Evolutionary conservation across 2,888 invertebrate genomes (phyloP).

Genomic region (Trichacis sp.): DNA sequence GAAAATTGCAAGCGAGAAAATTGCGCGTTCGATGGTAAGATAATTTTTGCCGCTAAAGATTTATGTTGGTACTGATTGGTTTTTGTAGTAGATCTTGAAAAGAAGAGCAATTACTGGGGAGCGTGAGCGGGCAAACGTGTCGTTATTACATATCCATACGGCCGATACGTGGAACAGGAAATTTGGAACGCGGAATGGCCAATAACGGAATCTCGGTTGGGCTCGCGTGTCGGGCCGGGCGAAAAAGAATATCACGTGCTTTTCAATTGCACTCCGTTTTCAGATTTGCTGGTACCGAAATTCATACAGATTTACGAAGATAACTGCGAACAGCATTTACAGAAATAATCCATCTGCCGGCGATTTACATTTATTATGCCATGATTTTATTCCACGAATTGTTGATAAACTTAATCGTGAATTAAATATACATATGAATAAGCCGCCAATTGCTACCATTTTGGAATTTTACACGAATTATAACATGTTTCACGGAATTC

Average conservation of each 20-base stretch:
- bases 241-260: constrained; percentile 20
- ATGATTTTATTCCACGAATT: background rate
- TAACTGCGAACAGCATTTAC: constrained; percentile 30
- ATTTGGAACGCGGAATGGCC: constrained; percentile 28
- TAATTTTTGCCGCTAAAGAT: no score
- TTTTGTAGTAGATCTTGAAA: constrained; percentile 20
- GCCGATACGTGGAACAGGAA: constrained; percentile 14
- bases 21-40: no score
- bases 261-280: constrained; percentile 25
- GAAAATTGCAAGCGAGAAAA: no score
- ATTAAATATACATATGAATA: no score
- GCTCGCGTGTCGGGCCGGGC: constrained; percentile 20
- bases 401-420: no score
- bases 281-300: constrained; percentile 23
- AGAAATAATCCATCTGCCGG: constrained; percentile 22
- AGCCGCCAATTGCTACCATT: no score
- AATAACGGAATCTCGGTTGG: constrained; percentile 30
- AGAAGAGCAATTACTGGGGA: constrained; percentile 24
- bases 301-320: constrained; percentile 22
- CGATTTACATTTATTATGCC: constrained; percentile 33
- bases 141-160: constrained; percentile 22
- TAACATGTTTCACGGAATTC: no score
- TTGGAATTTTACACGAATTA: no score
- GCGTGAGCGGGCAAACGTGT: constrained; percentile 10
- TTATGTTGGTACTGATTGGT: constrained; percentile 12